Evolutionary conservation across 1,140 invertebrate species (phyloP).

Genomic region (Dendroctonus valens): DNA sequence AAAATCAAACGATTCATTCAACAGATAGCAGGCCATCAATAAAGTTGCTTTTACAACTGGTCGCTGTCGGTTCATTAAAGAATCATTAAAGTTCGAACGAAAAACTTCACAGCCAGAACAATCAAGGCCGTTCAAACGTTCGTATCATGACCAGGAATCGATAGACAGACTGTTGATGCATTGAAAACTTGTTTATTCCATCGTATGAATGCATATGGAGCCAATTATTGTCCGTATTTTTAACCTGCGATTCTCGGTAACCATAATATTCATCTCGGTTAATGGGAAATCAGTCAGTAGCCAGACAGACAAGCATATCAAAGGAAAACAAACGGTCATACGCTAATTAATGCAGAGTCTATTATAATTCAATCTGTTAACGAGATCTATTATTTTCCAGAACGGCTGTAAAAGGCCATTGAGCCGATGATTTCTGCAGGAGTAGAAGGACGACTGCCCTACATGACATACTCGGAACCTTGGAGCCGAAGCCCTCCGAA

Average conservation of each 20-base stretch:
- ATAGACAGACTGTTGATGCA: neutral
- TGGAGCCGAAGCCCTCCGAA: conserved; percentile 47
- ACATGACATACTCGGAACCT: conserved; percentile 50
- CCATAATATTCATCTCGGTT: too few relatives aligned
- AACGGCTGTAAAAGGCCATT: conserved; percentile 36
- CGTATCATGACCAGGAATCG: conserved; percentile 6
- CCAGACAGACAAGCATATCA: too few relatives aligned
- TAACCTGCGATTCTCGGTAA: too few relatives aligned
- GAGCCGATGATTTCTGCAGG: conserved; percentile 51
- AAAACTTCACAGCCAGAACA: neutral
- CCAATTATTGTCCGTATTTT: neutral
- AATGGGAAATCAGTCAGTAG: too few relatives aligned
- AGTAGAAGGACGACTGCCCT: conserved; percentile 48
- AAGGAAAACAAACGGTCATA: too few relatives aligned
- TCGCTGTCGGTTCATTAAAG: too few relatives aligned
- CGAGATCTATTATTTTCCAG: conserved; percentile 36
- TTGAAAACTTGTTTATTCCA: conserved; percentile 2
- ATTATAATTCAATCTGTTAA: neutral
- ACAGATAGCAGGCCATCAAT: neutral
- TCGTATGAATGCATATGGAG: neutral
- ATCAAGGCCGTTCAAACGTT: neutral
- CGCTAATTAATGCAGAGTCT: too few relatives aligned
- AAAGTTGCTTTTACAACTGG: too few relatives aligned
- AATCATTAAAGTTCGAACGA: too few relatives aligned
- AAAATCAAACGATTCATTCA: neutral